phyloP scores from a whole-genome alignment of 2,888 invertebrate species.

The Drosophila algonquin region DNA sequence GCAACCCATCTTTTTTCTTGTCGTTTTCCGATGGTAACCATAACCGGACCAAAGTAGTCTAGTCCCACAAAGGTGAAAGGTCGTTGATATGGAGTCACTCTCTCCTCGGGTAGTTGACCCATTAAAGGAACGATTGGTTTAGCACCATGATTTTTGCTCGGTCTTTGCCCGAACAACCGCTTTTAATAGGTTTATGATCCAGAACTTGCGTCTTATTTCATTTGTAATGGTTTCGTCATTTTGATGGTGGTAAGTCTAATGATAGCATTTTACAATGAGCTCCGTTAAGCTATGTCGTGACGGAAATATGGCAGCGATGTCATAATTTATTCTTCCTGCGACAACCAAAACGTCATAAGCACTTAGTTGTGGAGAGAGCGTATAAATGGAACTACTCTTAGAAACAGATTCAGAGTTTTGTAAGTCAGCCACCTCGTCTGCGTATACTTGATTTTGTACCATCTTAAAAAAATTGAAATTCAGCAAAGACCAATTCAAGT shows the following conservation, averaged over 20 bases:
- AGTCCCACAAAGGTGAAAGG: constrained; percentile 45
- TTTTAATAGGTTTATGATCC: background rate
- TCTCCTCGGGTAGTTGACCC: constrained; percentile 39
- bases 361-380: background rate
- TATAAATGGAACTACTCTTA: background rate
- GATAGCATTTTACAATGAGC: too few relatives aligned
- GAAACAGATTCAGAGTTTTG: background rate
- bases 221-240: too few relatives aligned
- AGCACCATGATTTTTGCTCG: background rate
- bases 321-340: too few relatives aligned
- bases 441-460: background rate
- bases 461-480: background rate
- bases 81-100: constrained; percentile 36
- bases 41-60: too few relatives aligned
- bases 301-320: too few relatives aligned
- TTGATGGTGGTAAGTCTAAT: too few relatives aligned
- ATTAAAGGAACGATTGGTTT: constrained; percentile 33
- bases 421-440: background rate
- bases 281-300: too few relatives aligned
- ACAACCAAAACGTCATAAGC: too few relatives aligned
- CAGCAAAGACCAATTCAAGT: background rate
- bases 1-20: too few relatives aligned
- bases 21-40: too few relatives aligned
- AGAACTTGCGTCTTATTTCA: too few relatives aligned
- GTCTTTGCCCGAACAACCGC: background rate